These are phyloP conservation scores for Tursiops truncatus DNA, from an alignment of 2,113 vertebrate genomes.

Conservation along the genomic window DNA sequence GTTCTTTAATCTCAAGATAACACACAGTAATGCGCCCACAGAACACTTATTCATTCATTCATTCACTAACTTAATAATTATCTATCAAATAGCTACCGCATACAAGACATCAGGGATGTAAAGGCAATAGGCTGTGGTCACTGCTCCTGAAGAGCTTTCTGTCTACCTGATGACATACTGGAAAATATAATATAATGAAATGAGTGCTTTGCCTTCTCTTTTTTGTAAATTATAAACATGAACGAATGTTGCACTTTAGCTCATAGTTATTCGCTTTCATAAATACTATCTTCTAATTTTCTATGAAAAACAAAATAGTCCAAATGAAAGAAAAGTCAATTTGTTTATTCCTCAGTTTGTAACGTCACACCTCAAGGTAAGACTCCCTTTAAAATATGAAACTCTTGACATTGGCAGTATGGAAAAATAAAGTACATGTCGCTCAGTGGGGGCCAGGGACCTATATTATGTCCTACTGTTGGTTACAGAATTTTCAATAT, in stretches of 20 bases:
- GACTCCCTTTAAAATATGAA: slow-evolving; percentile 81
- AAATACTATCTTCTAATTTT: slow-evolving; percentile 49
- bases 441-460: slow-evolving; percentile 84
- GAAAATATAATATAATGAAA: background rate
- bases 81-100: background rate
- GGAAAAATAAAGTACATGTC: slow-evolving; percentile 84
- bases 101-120: too few relatives aligned
- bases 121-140: background rate
- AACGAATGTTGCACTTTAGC: background rate
- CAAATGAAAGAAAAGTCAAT: slow-evolving; percentile 72
- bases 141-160: background rate
- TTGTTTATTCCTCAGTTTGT: slow-evolving; percentile 71
- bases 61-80: background rate
- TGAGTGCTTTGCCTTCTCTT: background rate
- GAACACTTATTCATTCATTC: background rate
- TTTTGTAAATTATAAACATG: background rate
- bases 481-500: slow-evolving; percentile 91
- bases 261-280: background rate
- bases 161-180: too few relatives aligned
- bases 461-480: slow-evolving; percentile 87
- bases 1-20: background rate
- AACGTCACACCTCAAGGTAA: slow-evolving; percentile 74
- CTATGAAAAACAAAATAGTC: background rate
- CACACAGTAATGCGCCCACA: background rate
- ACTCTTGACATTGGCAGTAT: slow-evolving; percentile 82